Evolutionary conservation across 2,797 vertebrate genomes (phyloP).

Genomic region (Psittacula derbiana): DNA sequence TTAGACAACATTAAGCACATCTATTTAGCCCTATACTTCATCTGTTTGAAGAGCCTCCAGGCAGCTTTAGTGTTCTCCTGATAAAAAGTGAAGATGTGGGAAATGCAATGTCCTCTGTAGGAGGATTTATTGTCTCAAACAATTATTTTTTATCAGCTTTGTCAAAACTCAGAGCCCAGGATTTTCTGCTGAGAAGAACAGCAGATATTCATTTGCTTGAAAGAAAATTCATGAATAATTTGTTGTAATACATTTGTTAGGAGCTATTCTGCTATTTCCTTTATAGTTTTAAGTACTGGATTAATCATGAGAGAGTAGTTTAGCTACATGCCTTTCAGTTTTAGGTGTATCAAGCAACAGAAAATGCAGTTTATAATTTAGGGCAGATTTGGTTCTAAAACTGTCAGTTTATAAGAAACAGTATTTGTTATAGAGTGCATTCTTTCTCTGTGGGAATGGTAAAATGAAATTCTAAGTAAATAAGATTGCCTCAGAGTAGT

Average conservation of each 20-base stretch:
- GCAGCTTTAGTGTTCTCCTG: slow-evolving; percentile 62
- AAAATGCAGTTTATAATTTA: slow-evolving; percentile 12
- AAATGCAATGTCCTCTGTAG: slow-evolving; percentile 20
- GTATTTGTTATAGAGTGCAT: not conserved
- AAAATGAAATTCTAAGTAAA: slow-evolving; percentile 33
- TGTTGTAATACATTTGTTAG: not conserved
- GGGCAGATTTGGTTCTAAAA: not conserved
- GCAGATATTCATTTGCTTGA: slow-evolving; percentile 11
- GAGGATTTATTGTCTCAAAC: slow-evolving; percentile 57
- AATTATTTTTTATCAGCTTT: slow-evolving; percentile 55
- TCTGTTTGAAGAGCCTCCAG: slow-evolving; percentile 45
- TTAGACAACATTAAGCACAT: slow-evolving; percentile 62
- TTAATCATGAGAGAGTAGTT: slow-evolving; percentile 12
- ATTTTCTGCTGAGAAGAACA: slow-evolving; percentile 27
- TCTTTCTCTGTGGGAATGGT: not conserved
- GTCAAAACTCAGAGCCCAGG: slow-evolving; percentile 27
- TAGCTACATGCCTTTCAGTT: not conserved
- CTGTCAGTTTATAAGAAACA: not conserved
- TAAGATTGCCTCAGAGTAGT: not conserved
- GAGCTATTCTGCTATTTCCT: not conserved
- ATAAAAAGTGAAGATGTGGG: slow-evolving; percentile 59
- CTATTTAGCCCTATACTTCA: slow-evolving; percentile 49
- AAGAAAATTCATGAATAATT: slow-evolving; percentile 51
- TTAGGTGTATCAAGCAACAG: not conserved
- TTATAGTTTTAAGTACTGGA: not conserved